Evolutionary conservation across 1,140 invertebrate species (phyloP).

Genomic region (Drosophila pseudoananassae): DNA sequence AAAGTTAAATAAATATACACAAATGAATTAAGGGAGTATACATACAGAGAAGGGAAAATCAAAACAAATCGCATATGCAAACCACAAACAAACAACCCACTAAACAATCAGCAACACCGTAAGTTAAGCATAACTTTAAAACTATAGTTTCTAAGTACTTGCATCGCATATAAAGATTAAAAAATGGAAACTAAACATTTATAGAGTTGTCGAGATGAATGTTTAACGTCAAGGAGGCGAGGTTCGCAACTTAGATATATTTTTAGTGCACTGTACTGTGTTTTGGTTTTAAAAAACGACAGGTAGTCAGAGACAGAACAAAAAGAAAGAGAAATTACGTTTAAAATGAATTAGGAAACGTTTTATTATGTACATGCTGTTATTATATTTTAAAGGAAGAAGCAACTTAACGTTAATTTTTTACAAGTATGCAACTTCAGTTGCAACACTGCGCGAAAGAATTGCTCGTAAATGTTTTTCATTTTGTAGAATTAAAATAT

Average conservation of each 20-base stretch:
- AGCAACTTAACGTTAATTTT: constrained; percentile 68
- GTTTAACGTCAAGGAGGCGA: constrained; percentile 5
- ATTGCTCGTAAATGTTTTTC: constrained; percentile 69
- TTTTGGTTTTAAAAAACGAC: constrained; percentile 80
- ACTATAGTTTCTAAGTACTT: constrained; percentile 66
- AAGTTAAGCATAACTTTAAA: constrained; percentile 77
- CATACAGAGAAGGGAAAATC: constrained; percentile 15
- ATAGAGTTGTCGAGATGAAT: constrained; percentile 22
- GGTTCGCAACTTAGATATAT: constrained; percentile 55
- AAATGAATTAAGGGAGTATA: constrained; percentile 15
- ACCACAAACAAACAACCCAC: constrained; percentile 62
- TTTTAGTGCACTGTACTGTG: constrained; percentile 76
- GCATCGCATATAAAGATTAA: constrained; percentile 52
- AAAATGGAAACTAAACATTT: constrained; percentile 26
- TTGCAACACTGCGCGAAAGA: constrained; percentile 50
- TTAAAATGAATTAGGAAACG: constrained; percentile 67
- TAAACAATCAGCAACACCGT: constrained; percentile 80
- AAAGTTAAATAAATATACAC: constrained; percentile 33
- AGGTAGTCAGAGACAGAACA: constrained; percentile 51
- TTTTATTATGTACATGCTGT: constrained; percentile 82
- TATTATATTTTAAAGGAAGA: constrained; percentile 77
- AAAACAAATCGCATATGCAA: constrained; percentile 15
- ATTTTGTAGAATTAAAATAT: constrained; percentile 57
- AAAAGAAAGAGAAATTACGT: constrained; percentile 37
- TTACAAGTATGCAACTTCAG: constrained; percentile 52